Evolutionary conservation across 2,888 invertebrate genomes (phyloP).

Genomic region (Eulithis testata): DNA sequence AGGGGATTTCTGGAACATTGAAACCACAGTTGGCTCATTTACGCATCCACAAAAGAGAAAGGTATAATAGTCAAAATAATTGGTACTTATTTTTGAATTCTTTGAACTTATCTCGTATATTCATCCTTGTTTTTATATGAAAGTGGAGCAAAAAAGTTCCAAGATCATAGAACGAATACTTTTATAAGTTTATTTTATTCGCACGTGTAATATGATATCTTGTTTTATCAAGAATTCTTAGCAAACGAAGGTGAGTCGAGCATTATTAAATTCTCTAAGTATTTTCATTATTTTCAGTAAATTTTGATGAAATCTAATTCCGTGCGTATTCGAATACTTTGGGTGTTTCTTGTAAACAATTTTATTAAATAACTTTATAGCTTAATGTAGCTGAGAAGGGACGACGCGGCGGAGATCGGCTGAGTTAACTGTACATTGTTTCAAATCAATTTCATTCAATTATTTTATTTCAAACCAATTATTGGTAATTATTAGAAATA

Average conservation of each 20-base stretch:
- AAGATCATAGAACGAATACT: not conserved
- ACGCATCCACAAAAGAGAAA: too few species aligned
- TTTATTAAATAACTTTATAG: conserved; percentile 23
- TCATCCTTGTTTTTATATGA: too few species aligned
- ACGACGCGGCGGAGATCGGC: not conserved
- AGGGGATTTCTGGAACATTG: too few species aligned
- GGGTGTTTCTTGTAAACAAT: conserved; percentile 24
- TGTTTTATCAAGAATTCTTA: conserved; percentile 40
- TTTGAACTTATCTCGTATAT: too few species aligned
- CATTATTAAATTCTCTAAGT: conserved; percentile 42
- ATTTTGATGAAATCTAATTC: conserved; percentile 35
- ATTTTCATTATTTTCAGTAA: conserved; percentile 38
- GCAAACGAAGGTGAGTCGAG: conserved; percentile 37
- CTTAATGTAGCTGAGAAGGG: not conserved
- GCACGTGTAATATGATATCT: conserved; percentile 38
- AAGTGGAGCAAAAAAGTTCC: not conserved
- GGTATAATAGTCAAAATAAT: too few species aligned
- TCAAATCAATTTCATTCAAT: too few species aligned
- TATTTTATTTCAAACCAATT: too few species aligned
- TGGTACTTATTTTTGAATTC: too few species aligned
- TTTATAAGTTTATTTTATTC: not conserved
- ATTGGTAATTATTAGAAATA: too few species aligned
- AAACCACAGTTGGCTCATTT: too few species aligned
- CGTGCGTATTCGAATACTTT: conserved; percentile 33
- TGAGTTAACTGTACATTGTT: too few species aligned